Conservation (phyloP, 2,888 invertebrate species). For the Protonemura montana region DNA sequence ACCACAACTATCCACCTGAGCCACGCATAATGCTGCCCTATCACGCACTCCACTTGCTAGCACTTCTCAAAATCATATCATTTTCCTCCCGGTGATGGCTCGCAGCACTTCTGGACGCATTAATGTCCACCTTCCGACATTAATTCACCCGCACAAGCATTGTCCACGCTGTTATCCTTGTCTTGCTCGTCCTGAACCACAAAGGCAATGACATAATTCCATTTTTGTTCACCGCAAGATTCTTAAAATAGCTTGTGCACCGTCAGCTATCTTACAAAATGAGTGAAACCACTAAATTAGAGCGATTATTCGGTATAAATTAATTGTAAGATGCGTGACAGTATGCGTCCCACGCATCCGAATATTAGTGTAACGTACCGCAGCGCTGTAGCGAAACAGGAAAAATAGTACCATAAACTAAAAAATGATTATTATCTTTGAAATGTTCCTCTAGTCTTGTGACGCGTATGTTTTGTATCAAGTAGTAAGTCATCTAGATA, state of each 20-base stretch:
- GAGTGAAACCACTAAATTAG: background rate
- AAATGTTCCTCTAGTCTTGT: background rate
- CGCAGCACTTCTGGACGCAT: background rate
- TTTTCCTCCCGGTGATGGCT: background rate
- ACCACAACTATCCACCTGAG: background rate
- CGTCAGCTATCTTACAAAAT: background rate
- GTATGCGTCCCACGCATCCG: background rate
- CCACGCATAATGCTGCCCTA: background rate
- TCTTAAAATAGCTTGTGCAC: background rate
- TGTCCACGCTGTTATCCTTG: too few species aligned
- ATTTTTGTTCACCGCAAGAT: background rate
- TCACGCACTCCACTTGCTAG: background rate
- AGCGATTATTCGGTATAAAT: background rate
- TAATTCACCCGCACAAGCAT: too few species aligned
- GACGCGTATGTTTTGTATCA: background rate
- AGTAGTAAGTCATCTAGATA: background rate
- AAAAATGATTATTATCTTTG: background rate
- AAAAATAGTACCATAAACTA: background rate
- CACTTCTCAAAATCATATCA: background rate
- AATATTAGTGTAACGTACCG: background rate
- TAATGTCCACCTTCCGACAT: background rate
- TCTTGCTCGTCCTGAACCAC: background rate
- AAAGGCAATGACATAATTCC: background rate
- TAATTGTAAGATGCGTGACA: background rate
- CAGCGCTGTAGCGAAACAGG: background rate